These are phyloP conservation scores for Poecilia velifera DNA, from an alignment of 2,797 vertebrate genomes.

Conservation along the genomic window DNA sequence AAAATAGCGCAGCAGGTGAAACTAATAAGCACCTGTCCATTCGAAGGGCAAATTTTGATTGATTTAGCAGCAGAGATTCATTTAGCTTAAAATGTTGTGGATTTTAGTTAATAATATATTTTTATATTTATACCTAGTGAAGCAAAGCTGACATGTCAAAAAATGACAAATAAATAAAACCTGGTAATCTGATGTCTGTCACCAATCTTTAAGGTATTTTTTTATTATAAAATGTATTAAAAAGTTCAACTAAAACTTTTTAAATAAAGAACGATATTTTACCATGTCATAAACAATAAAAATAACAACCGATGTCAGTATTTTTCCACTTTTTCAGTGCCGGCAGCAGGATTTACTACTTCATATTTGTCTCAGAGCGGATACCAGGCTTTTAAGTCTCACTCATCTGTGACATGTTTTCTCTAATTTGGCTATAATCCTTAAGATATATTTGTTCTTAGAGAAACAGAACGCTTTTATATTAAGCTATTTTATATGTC, in stretches of 20 bases:
- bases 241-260: not conserved
- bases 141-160: not conserved
- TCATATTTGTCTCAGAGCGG: not conserved
- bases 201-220: not conserved
- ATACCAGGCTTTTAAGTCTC: slow-evolving; percentile 7
- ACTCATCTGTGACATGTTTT: slow-evolving; percentile 22
- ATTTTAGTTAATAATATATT: not conserved
- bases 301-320: too few species aligned
- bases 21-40: not conserved
- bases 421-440: not conserved
- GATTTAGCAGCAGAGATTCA: not conserved
- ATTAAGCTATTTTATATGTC: not conserved
- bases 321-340: not conserved
- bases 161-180: not conserved
- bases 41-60: not conserved
- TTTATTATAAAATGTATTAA: not conserved
- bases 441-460: slow-evolving; percentile 6
- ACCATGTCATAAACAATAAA: too few species aligned
- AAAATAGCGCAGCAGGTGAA: not conserved
- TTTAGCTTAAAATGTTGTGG: not conserved
- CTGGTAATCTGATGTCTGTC: not conserved
- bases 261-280: not conserved
- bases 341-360: not conserved
- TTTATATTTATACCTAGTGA: not conserved
- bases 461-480: slow-evolving; percentile 1